Evolutionary conservation across 1,140 invertebrate species (phyloP), one percentile per base, ranked within the genome.

Genomic region (Drepana arcuata): DNA sequence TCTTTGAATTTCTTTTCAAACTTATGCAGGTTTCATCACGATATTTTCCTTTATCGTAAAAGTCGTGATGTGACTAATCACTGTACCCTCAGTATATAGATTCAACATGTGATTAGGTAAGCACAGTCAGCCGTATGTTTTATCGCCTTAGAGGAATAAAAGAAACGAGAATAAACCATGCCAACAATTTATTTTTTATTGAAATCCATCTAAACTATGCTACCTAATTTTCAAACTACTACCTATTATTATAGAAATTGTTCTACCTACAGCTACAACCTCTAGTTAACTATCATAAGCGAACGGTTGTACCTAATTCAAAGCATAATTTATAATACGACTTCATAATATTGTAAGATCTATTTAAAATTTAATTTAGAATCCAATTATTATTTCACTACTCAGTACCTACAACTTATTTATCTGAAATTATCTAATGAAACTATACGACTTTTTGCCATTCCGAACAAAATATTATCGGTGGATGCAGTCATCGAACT

Each of bases 391-490:
- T 23, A 52, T 18, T 36, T 51, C 25, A 16, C 32, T 38, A 28
- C 40, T 37, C 40, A 37, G 13, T 41, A 29, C 23, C 26, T 41
- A 50, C 27, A 31, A 40, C 36, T 48, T 42, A 5, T 30, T 41
- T 64, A 67, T 46, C 58, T 65, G 16, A 69, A 59, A 53, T 66
- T 66, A 34, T 73, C 72, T 60, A 74, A 40, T 28, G 65, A 74
- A 42, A 51, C 54, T 58, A 67, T 70, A 39, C 63, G 62, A 60
- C 56, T 69, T 60, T 75, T 81, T 34, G 69, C 35, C 60, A 77
- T 77, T 35, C 74, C 77, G 59, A 81, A 51, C 40, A 81, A 67
- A 54, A 81, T 81, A 50, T 81, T 81, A 60, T 81, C 77, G 10
- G 77, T 81, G 15, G 77, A 82, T 31, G 73, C 78, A 11, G 78